Conservation (phyloP, 2,888 invertebrate species). For the Kryphioiulus occultus region DNA sequence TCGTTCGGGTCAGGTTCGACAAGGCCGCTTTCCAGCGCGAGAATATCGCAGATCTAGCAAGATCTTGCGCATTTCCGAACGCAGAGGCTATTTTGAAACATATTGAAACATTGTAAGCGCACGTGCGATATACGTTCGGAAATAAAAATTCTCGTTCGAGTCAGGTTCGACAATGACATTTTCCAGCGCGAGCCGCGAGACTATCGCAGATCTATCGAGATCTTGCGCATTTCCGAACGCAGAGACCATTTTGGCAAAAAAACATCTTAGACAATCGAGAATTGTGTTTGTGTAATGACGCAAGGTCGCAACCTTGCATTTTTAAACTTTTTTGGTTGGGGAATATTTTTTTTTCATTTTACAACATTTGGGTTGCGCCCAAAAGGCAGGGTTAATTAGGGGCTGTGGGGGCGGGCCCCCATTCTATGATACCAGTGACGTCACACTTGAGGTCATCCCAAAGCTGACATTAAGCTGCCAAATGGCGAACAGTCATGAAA, state of each 20-base stretch:
- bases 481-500: neutral
- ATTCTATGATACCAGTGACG: neutral
- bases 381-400: neutral
- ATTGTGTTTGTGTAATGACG: neutral
- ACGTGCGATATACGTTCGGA: no score
- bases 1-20: no score
- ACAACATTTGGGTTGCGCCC: neutral
- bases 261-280: neutral
- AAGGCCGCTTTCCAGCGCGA: no score
- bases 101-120: no score
- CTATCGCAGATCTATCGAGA: no score
- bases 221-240: no score
- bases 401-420: neutral
- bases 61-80: no score
- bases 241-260: neutral
- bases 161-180: no score
- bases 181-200: no score
- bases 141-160: no score
- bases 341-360: neutral
- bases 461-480: neutral
- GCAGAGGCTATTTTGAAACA: no score
- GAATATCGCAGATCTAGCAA: no score
- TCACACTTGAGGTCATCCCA: neutral
- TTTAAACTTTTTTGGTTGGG: neutral
- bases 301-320: constrained; percentile 6